Evolutionary conservation across 64 coral and sea anemone genomes (phyloP), one percentile per base, ranked within the genome.

Genomic region (Stylophora pistillata): DNA sequence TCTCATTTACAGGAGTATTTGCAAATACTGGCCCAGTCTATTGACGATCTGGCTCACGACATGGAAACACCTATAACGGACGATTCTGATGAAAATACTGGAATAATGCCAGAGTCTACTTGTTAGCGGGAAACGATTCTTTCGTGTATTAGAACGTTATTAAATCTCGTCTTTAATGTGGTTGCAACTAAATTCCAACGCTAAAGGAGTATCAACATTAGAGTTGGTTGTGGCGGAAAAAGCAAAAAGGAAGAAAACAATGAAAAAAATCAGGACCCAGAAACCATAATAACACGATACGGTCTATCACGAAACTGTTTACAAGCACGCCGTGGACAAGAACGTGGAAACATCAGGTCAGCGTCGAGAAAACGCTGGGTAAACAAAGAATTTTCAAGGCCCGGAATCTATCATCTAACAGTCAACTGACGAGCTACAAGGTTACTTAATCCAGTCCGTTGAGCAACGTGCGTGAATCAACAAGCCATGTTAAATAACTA

Each of bases 41-140:
- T 96, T 29, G 87, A 89, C 28, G 81, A 96, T 54, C 82, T 96
- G 53, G 95, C 91, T 7, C 26, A 55, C 41, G 87, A 93, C 55
- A 96, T 96, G 95, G 91, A 93, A 66, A 88, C 95, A 14, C 91
- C 91, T 5, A 86, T 96, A 70, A 96, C 91, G 58, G 95, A 96
- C 34, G 95, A 96, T 27, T 96, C 95, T 68, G 90, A 91, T 31
- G n/a, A 63, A 15, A 73, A 91, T 31, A 56, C 53, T 70, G 90
- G 86, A 27, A 55, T 32, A 15, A 54, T 86, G 71, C 72, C 82
- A 28, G 90, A 91, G 74, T 91, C 90, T 78, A 70, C 73, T 5
- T 91, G 90, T 58, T 91, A 78, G 72, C n/a, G 77, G 82, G 17
- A 10, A 53, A 57, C 58, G 21, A 70, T 10, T 10, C 28, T 71